phyloP scores from a whole-genome alignment of 2,113 vertebrate genomes.

The Chamaea fasciata region DNA sequence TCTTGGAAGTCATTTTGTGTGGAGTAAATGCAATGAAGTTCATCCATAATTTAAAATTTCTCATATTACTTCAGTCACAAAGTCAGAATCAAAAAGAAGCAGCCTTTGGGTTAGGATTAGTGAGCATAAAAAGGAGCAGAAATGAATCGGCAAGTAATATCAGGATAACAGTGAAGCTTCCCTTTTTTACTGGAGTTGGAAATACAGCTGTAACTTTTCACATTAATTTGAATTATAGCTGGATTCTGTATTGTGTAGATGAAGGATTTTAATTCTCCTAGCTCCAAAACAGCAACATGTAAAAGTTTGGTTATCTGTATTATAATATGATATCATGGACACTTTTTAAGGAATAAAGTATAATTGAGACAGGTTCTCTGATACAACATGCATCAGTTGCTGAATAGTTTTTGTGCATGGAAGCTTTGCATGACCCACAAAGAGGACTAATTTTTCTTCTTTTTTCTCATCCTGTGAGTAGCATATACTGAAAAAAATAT shows the following conservation, averaged over 20 bases:
- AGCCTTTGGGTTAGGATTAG: neutral
- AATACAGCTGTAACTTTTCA: neutral
- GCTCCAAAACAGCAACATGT: neutral
- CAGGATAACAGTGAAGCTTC: neutral
- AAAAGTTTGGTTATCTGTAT: neutral
- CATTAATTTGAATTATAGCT: neutral
- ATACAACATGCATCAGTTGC: neutral
- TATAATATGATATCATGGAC: neutral
- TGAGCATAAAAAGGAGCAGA: neutral
- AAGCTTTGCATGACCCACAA: neutral
- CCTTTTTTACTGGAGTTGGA: neutral
- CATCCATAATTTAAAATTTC: neutral
- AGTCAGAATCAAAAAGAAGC: neutral
- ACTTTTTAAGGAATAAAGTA: neutral
- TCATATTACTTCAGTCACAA: neutral
- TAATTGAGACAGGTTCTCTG: neutral
- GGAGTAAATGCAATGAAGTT: neutral
- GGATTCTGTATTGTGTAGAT: neutral
- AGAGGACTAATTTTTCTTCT: neutral
- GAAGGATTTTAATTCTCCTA: neutral
- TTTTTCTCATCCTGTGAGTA: neutral
- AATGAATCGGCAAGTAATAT: neutral
- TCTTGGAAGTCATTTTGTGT: neutral
- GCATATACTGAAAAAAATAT: neutral
- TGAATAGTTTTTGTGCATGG: neutral